Base-by-base conservation (phyloP, 92 coral and sea anemone genomes). In the Parazoanthus darwini region DNA sequence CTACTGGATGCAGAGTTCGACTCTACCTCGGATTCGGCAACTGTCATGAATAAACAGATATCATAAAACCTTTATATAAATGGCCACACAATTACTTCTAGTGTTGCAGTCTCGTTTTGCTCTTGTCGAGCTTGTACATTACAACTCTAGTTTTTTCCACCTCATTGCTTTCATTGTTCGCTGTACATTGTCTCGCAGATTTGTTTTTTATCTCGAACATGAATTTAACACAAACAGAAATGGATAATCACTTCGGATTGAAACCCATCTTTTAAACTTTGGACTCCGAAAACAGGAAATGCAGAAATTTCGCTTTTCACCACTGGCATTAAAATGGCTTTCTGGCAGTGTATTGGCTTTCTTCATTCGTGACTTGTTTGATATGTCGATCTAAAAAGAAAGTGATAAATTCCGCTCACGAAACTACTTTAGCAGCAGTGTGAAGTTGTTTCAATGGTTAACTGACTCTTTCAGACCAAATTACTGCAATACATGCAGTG, bases 131-230 rank as follows among this genome's bases (percentile, higher is more conserved):
- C 58, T 66, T 82, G 86, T 65, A 39, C 70, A 43, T 82, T 82
- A 63, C 74, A 38, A 39, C 70, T 35, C 26, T 29, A 71, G 76
- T 71, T 71, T 65, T 82, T 82, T 82, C 86, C 86, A 82, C 76
- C 75, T 82, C 86, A 82, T 14, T 65, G 86, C 70, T 82, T 82
- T 66, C 76, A 82, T 82, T 82, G 86, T 82, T 82, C 70, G 14
- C 25, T 38, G 68, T 39, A 65, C 76, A 82, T 82, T 82, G 86
- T 82, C 26, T 14, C 86, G 77, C 43, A 65, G 86, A 35, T 82
- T 82, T 82, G 86, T 82, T 82, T 22, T 63, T 38, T 82, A 46
- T 66, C 38, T 82, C 76, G 76, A n/a, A 15, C 82, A 33, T 54
- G 82, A n/a, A 35, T 71, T 84, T 36, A 39, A 70, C 68, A 84